Evolutionary conservation across 1,140 invertebrate species (phyloP).

Genomic region (Aphelenchoides fujianensis): DNA sequence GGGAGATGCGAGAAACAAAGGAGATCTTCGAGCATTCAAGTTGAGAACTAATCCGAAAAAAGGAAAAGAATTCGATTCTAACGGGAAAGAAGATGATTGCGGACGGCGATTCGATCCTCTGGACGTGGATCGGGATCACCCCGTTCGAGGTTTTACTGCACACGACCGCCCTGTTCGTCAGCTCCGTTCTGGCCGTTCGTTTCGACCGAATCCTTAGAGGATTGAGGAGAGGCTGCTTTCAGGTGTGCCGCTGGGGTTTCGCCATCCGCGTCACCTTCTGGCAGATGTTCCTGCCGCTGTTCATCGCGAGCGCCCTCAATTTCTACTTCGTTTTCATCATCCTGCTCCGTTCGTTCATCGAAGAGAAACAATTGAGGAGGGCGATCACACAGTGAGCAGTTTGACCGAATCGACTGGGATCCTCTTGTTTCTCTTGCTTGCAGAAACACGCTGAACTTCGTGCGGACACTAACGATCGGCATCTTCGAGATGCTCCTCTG

Average conservation of each 20-base stretch:
- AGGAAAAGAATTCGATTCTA: neutral
- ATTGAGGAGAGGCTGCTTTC: neutral
- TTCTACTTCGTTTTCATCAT: constrained; percentile 36
- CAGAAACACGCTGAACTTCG: constrained; percentile 31
- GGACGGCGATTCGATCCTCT: neutral
- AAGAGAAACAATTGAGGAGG: constrained; percentile 28
- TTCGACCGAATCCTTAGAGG: neutral
- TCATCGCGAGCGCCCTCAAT: constrained; percentile 31
- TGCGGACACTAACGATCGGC: constrained; percentile 25
- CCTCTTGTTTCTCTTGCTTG: constrained; percentile 18
- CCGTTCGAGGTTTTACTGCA: constrained; percentile 40
- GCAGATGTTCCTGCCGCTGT: constrained; percentile 33
- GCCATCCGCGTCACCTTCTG: constrained; percentile 20
- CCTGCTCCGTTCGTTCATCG: constrained; percentile 21
- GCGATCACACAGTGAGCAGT: constrained; percentile 28
- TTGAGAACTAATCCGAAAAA: neutral
- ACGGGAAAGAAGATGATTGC: neutral
- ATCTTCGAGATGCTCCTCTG: constrained; percentile 32
- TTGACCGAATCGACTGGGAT: too few relatives aligned
- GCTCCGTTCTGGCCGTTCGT: constrained; percentile 28
- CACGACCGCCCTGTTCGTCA: constrained; percentile 29
- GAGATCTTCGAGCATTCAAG: neutral
- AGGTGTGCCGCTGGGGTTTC: constrained; percentile 10
- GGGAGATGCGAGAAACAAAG: too few relatives aligned
- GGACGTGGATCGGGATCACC: constrained; percentile 30